phyloP scores from a whole-genome alignment of 2,113 vertebrate species.

The Melierax canorus region DNA sequence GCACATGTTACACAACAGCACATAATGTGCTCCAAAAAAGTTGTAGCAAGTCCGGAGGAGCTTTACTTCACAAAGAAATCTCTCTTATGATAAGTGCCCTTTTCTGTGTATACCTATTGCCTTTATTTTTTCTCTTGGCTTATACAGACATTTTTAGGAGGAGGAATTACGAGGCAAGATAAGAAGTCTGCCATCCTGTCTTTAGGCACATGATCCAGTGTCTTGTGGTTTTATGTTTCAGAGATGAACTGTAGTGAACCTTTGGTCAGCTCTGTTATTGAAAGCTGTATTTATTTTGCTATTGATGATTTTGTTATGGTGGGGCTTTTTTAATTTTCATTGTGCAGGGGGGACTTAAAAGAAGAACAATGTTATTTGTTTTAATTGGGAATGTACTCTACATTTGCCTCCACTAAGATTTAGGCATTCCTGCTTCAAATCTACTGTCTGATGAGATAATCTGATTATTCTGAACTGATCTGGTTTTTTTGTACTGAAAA shows the following conservation, averaged over 20 bases:
- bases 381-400: background rate
- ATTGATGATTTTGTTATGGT: background rate
- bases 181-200: background rate
- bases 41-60: background rate
- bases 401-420: background rate
- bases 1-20: background rate
- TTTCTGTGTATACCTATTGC: background rate
- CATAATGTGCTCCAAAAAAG: background rate
- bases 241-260: background rate
- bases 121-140: background rate
- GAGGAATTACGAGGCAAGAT: background rate
- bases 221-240: background rate
- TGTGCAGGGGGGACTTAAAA: background rate
- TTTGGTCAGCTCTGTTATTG: background rate
- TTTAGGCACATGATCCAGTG: background rate
- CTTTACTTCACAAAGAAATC: background rate
- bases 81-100: background rate
- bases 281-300: background rate
- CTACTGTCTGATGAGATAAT: background rate
- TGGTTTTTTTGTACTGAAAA: background rate
- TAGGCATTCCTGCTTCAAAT: background rate
- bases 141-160: background rate
- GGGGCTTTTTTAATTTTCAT: background rate
- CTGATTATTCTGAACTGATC: background rate
- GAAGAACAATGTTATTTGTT: background rate